Conservation (phyloP, 2,113 vertebrate genomes). For the Morone chrysops region DNA sequence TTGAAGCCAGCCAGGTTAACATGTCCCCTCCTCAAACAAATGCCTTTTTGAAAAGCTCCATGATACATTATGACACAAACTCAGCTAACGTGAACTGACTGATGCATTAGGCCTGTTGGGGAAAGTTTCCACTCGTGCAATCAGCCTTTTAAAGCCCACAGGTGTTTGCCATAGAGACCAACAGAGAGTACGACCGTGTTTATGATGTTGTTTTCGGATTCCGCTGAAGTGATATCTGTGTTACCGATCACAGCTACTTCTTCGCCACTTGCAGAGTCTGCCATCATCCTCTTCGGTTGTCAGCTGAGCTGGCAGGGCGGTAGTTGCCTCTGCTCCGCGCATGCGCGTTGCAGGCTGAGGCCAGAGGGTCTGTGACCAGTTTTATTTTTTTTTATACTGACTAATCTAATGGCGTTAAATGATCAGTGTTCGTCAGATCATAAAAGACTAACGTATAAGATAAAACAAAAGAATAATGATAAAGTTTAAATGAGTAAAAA, state of each 20-base stretch:
- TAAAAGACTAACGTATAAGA: too few species aligned
- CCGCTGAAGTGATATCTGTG: slow-evolving; percentile 75
- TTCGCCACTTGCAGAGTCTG: slow-evolving; percentile 72
- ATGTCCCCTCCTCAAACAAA: neutral
- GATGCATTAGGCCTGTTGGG: slow-evolving; percentile 23
- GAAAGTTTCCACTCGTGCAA: slow-evolving; percentile 20
- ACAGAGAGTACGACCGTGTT: slow-evolving; percentile 73
- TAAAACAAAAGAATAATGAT: neutral
- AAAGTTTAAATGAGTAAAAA: neutral
- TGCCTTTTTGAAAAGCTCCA: too few species aligned
- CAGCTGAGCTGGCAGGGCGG: slow-evolving; percentile 71
- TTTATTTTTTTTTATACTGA: too few species aligned
- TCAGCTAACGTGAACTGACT: slow-evolving; percentile 4
- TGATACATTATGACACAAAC: neutral
- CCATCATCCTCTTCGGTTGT: slow-evolving; percentile 72
- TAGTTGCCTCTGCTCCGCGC: slow-evolving; percentile 16
- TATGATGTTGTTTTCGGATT: slow-evolving; percentile 78
- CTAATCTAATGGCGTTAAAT: neutral
- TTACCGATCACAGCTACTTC: slow-evolving; percentile 80
- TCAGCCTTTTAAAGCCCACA: neutral
- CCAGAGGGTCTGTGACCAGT: too few species aligned
- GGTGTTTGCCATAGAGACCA: neutral
- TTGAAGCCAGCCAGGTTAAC: neutral
- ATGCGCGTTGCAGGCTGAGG: slow-evolving; percentile 44
- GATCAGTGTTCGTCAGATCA: neutral